These are phyloP conservation scores for Tichodroma muraria DNA, from an alignment of 2,113 vertebrate species.

Conservation along the genomic window DNA sequence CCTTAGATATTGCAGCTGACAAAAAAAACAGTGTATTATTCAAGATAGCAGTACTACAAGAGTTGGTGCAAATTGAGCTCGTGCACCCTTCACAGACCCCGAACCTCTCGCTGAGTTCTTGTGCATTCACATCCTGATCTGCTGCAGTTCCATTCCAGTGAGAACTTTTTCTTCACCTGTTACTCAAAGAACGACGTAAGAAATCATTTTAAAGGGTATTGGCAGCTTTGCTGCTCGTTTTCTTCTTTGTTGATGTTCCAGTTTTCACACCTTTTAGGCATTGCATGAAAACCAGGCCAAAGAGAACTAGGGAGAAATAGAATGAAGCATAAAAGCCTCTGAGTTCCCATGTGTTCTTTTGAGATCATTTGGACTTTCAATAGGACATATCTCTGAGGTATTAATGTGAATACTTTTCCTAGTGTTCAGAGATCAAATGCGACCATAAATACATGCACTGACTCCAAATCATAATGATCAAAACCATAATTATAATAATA, in stretches of 20 bases:
- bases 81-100: no score
- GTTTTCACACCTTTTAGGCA: neutral
- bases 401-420: neutral
- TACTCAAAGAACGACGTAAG: neutral
- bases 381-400: neutral
- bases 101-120: neutral
- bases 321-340: neutral
- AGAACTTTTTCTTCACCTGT: neutral
- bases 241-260: neutral
- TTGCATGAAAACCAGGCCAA: neutral
- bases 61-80: neutral
- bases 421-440: neutral
- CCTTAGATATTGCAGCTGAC: neutral
- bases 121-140: neutral
- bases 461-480: neutral
- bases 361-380: neutral
- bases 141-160: neutral
- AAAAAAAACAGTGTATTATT: neutral
- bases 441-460: neutral
- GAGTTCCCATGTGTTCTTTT: neutral
- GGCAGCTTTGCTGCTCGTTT: neutral
- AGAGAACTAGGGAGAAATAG: neutral
- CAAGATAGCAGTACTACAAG: neutral
- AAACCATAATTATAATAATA: neutral
- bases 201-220: neutral